These are phyloP conservation scores for Zaprionus bogoriensis DNA, from an alignment of 2,888 invertebrate genomes.

Conservation along the genomic window DNA sequence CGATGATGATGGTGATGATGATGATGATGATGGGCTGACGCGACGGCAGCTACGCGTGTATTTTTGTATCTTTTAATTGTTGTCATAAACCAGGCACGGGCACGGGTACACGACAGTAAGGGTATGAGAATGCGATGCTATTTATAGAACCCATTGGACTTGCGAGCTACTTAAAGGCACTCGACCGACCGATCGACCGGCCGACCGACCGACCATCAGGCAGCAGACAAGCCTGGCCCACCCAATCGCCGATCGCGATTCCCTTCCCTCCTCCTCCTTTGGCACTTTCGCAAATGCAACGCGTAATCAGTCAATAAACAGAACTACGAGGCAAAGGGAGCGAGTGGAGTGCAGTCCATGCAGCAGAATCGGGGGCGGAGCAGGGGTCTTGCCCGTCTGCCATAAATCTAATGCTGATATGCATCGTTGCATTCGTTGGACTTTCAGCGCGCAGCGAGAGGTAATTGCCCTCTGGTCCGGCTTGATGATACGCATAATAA, in stretches of 20 bases:
- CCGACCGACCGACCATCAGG: not conserved
- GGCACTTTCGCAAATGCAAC: constrained; percentile 21
- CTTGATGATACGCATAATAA: constrained; percentile 39
- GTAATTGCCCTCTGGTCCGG: constrained; percentile 53
- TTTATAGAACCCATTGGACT: constrained; percentile 39
- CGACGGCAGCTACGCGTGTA: not conserved
- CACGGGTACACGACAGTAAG: not conserved
- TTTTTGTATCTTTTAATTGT: constrained; percentile 45
- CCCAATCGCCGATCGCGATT: constrained; percentile 22
- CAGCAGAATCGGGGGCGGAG: not conserved
- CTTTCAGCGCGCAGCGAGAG: constrained; percentile 47
- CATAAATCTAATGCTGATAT: constrained; percentile 57
- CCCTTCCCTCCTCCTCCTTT: too few species aligned
- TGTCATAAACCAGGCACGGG: constrained; percentile 45
- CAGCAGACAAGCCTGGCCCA: not conserved
- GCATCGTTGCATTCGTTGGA: constrained; percentile 56
- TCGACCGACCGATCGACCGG: constrained; percentile 24
- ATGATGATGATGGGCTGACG: constrained; percentile 1
- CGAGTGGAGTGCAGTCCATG: not conserved
- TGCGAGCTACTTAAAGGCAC: constrained; percentile 19
- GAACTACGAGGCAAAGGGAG: not conserved
- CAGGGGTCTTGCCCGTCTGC: not conserved
- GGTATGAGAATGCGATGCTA: constrained; percentile 20
- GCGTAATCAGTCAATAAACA: constrained; percentile 38
- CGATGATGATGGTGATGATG: constrained; percentile 11